Conservation (phyloP, 2,113 vertebrate species). For the Megaceryle maxima region DNA sequence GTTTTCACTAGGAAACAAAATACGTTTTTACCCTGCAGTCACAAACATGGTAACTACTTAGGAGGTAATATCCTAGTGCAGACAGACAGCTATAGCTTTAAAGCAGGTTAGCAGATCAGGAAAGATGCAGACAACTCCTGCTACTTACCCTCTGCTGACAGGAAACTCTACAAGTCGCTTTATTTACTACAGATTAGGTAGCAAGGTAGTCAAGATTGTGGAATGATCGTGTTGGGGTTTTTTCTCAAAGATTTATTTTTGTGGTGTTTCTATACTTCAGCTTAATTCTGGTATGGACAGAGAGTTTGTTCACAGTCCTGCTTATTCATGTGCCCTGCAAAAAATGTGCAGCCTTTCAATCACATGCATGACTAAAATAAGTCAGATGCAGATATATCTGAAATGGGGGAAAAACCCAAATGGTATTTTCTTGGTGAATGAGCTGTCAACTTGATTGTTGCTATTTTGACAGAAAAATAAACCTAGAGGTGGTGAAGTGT, state of each 20-base stretch:
- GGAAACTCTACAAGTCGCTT: background rate
- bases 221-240: background rate
- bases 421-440: background rate
- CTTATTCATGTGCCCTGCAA: background rate
- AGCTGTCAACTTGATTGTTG: background rate
- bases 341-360: background rate
- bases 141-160: background rate
- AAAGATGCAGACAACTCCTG: background rate
- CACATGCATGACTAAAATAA: background rate
- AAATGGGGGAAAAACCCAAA: background rate
- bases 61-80: background rate
- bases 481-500: background rate
- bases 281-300: background rate
- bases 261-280: background rate
- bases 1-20: background rate
- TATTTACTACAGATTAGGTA: background rate
- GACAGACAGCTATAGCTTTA: background rate
- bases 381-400: background rate
- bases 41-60: background rate
- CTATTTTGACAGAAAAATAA: background rate
- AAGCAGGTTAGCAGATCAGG: background rate
- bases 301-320: background rate
- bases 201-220: background rate
- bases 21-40: background rate
- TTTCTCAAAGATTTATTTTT: background rate